Evolutionary conservation across 2,797 vertebrate genomes (phyloP), one percentile per base, ranked within the genome.

Genomic region (Naso thynnoides): DNA sequence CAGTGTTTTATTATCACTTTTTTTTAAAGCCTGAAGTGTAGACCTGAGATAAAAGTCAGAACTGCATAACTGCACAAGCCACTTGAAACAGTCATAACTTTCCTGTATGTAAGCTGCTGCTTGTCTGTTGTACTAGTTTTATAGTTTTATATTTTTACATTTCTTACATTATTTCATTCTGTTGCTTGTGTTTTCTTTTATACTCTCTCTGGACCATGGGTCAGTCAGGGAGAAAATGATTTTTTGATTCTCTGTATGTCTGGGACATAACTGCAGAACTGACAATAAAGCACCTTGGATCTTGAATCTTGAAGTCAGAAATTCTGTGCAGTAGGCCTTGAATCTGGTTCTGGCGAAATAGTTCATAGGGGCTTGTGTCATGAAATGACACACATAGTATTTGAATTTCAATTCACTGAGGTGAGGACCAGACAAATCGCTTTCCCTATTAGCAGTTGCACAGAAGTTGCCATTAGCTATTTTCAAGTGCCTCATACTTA

Each of bases 401-500:
- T 78, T 82, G 55, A 38, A 70, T 85, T 78, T 80, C 21, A 64
- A 50, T 63, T 72, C 71, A 66, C n/a, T n/a, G 68, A 83, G 83
- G 82, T 70, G 72, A 85, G 84, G 73, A 79, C 49, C 76, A 79
- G 76, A 86, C 63, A 58, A 61, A 87, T 86, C 75, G 62, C 73
- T 84, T 84, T 76, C 56, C 55, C 67, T 88, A 90, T 90, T 90
- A 88, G 87, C 61, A 75, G 80, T 65, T 64, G 78, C 82, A 87
- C 78, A 86, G 76, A 88, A 88, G 89, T 86, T 86, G 84, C 73
- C 81, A 90, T 91, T 90, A 90, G 85, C 76, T 14, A 38, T 87
- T 85, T 86, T 73, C 84, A 76, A 87, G 88, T 81, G 78, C 38
- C 88, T 83, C 75, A 88, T 79, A 91, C 92, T 93, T 93, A 75